phyloP scores from a whole-genome alignment of 2,113 vertebrate species.

The Parotia lawesii region DNA sequence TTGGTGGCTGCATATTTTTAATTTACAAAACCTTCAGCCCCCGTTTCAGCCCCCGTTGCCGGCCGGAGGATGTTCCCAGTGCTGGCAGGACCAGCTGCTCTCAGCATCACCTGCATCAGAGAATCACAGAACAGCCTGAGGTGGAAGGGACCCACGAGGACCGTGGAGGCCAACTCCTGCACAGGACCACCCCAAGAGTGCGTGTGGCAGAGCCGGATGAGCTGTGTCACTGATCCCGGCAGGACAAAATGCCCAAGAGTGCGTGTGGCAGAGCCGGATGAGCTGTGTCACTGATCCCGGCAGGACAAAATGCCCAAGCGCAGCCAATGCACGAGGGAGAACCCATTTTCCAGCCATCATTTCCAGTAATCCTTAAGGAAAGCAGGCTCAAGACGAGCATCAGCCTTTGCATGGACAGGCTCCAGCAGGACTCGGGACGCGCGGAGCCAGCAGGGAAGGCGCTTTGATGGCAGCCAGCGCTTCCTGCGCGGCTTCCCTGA shows the following conservation, averaged over 20 bases:
- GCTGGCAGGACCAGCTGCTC: not conserved
- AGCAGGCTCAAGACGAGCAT: not conserved
- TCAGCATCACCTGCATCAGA: not conserved
- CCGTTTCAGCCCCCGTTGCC: fast-evolving
- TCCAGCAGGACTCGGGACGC: not conserved
- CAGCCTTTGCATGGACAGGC: not conserved
- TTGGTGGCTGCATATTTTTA: not conserved
- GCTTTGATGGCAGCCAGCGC: not conserved
- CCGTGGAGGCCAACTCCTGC: not conserved
- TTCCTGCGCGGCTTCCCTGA: not conserved
- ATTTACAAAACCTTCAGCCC: not conserved
- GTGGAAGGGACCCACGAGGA: not conserved
- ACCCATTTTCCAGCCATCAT: not conserved
- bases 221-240: not conserved
- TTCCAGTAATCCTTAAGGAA: not conserved
- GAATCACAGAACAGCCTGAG: not conserved
- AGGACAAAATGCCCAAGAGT: fast-evolving
- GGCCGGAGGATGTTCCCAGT: fast-evolving
- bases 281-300: not conserved
- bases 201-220: not conserved
- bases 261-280: not conserved
- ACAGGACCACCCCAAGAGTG: not conserved
- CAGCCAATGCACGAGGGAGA: not conserved
- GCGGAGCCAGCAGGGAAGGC: not conserved
- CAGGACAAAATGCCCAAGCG: fast-evolving